Evolutionary conservation across 2,888 invertebrate species (phyloP), one percentile per base, ranked within the genome.

Genomic region (Caradrina clavipalpis): DNA sequence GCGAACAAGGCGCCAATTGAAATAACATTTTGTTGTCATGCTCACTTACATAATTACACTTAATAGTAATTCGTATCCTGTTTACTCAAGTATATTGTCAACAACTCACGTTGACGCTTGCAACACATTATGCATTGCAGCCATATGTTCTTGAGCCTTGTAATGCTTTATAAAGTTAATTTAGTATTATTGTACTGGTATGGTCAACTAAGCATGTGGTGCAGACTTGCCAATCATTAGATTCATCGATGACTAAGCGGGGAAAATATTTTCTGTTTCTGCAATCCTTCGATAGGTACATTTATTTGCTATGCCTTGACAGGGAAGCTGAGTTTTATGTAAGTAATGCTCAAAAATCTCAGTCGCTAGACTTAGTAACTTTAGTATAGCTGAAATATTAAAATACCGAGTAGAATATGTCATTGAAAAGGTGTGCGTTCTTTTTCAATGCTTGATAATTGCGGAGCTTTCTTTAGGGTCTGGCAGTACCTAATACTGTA

Each of bases 71-170:
- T 54, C 50, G 63, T 60, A 72, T 79, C 78, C 68, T 81, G 78
- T 69, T 81, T 73, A 78, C 78, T 73, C 58, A 61, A 65, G 76
- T 78, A 73, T 83, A 80, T 80, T 73, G 86, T 83, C 68, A 76
- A 61, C 69, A 82, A 82, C 66, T 62, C 64, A 54, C 63, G 55
- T 54, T 35, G 49, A 63, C 21, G 66, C 57, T 69, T 75, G 74
- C 74, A 73, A 75, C 69, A 68, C 63, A 64, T 75, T 74, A 77
- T 70, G 76, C 60, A 70, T 47, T 67, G 63, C 67, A 49, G 82
- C 88, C 89, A 88, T 89, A 87, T 88, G 89, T 78, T 84, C 60
- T 51, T 22, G 69, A 81, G 72, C 88, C 89, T 88, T 89, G 84
- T 64, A 79, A 63, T 69, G 77, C 87, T 87, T 70, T 87, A 87